phyloP scores from a whole-genome alignment of 2,888 invertebrate genomes.

The Cordilura impudica region DNA sequence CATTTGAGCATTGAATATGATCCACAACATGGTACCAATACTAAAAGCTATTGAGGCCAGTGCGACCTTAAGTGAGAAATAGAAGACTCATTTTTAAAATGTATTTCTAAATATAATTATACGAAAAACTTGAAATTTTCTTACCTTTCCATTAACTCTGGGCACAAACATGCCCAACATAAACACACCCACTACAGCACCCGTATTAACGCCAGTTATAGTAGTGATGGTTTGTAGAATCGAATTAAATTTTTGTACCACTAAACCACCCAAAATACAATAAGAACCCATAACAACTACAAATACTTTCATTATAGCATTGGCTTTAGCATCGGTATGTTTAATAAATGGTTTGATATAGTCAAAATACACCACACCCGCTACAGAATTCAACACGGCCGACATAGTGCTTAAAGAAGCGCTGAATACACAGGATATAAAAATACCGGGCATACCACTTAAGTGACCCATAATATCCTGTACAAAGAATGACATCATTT shows the following conservation, averaged over 20 bases:
- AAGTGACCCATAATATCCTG: constrained; percentile 79
- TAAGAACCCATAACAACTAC: constrained; percentile 79
- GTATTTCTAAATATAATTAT: not conserved
- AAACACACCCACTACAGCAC: constrained; percentile 84
- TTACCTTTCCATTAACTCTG: constrained; percentile 79
- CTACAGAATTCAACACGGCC: constrained; percentile 79
- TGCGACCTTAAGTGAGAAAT: constrained; percentile 70
- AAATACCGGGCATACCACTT: constrained; percentile 81
- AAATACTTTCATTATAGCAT: constrained; percentile 78
- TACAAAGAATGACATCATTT: constrained; percentile 81
- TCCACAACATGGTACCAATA: constrained; percentile 70
- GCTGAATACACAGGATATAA: constrained; percentile 82
- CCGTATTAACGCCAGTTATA: constrained; percentile 79
- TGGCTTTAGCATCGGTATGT: constrained; percentile 78
- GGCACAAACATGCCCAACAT: constrained; percentile 85
- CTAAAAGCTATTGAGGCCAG: constrained; percentile 71
- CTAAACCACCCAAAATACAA: constrained; percentile 80
- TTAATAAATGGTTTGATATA: constrained; percentile 78
- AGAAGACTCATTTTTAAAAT: too few species aligned
- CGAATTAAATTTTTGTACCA: constrained; percentile 78
- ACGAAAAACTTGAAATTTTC: not conserved
- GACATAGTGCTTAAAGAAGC: constrained; percentile 82
- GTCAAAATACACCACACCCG: constrained; percentile 81
- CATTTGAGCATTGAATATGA: constrained; percentile 73
- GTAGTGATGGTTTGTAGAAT: constrained; percentile 79